Evolutionary conservation across 2,888 invertebrate genomes (phyloP).

Genomic region (Epistrophe grossulariae): DNA sequence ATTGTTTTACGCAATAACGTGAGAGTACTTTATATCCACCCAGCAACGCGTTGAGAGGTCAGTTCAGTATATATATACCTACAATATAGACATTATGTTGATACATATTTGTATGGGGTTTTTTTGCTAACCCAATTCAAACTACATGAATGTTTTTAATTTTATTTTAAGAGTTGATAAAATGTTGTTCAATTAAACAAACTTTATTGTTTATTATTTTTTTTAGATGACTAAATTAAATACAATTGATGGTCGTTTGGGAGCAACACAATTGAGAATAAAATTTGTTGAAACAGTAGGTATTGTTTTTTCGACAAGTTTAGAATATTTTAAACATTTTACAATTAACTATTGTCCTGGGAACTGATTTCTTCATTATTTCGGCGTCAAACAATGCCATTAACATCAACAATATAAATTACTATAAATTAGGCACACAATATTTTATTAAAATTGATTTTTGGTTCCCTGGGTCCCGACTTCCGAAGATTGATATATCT

Average conservation of each 20-base stretch:
- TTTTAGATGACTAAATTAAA: neutral
- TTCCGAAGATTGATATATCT: too few relatives aligned
- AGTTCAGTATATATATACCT: neutral
- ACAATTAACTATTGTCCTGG: too few relatives aligned
- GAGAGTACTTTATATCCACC: conserved; percentile 46
- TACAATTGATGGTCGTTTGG: neutral
- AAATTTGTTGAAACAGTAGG: too few relatives aligned
- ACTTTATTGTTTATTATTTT: neutral
- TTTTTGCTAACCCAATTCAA: neutral
- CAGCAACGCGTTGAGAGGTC: conserved; percentile 22
- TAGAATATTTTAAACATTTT: too few relatives aligned
- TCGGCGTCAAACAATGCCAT: too few relatives aligned
- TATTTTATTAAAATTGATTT: too few relatives aligned
- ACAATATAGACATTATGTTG: neutral
- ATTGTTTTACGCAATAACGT: conserved; percentile 68
- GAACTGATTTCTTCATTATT: too few relatives aligned
- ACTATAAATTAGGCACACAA: too few relatives aligned
- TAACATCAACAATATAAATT: too few relatives aligned
- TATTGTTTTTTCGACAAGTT: too few relatives aligned
- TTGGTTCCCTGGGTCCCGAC: too few relatives aligned
- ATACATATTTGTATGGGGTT: neutral
- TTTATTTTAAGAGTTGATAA: neutral
- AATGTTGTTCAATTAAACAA: neutral
- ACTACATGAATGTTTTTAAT: neutral
- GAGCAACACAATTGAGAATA: neutral